Percentiles rank a stretch among this genome's conserved stretches.
Conservation (phyloP, 2,888 invertebrate species). For the Ellobium chinense region DNA sequence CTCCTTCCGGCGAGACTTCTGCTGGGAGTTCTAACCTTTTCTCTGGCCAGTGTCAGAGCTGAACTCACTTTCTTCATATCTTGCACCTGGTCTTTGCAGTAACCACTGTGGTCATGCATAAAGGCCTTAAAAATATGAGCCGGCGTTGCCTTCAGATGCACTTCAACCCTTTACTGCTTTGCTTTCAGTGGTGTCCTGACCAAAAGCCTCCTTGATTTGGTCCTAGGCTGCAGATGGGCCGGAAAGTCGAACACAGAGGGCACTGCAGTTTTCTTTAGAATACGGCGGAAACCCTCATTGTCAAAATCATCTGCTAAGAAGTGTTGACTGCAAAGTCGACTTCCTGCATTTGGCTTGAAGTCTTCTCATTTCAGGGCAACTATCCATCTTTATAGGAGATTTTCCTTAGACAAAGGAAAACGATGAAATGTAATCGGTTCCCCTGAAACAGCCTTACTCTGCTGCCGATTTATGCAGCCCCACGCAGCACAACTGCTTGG, state of each 20-base stretch:
- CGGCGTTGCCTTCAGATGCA: neutral
- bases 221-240: neutral
- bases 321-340: neutral
- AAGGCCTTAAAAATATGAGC: neutral
- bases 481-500: neutral
- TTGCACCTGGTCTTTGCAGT: neutral
- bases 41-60: neutral
- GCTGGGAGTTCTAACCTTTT: neutral
- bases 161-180: neutral
- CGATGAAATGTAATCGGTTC: neutral
- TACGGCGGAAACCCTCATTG: neutral
- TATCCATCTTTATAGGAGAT: neutral
- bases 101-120: neutral
- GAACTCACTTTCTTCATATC: neutral
- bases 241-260: conserved; percentile 10
- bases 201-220: neutral
- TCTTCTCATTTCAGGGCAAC: neutral
- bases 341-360: neutral
- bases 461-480: neutral
- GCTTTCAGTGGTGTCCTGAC: neutral
- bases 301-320: neutral
- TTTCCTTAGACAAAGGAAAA: neutral
- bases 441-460: neutral
- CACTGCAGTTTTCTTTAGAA: neutral
- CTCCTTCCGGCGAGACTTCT: neutral